These are phyloP conservation scores for Drosophila acutilabella DNA, from an alignment of 2,888 invertebrate species.

Conservation along the genomic window DNA sequence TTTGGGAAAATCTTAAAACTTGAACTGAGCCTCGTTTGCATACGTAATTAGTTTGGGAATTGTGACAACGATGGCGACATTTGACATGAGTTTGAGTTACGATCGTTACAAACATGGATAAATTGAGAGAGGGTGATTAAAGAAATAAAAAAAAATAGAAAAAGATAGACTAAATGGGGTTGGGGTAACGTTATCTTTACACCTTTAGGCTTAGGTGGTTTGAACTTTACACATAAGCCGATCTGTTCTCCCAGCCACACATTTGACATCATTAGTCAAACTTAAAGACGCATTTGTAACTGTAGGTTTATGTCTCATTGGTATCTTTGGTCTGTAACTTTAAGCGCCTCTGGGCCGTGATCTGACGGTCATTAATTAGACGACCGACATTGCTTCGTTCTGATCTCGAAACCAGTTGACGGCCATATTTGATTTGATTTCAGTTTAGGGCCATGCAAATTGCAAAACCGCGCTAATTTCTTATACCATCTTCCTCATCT, in stretches of 20 bases:
- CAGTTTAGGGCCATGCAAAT: constrained; percentile 68
- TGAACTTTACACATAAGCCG: constrained; percentile 78
- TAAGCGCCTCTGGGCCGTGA: constrained; percentile 62
- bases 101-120: constrained; percentile 53
- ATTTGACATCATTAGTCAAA: constrained; percentile 78
- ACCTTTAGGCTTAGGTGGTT: constrained; percentile 62
- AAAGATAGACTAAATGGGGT: constrained; percentile 15
- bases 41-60: constrained; percentile 76
- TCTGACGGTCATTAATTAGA: constrained; percentile 62
- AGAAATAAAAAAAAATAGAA: background rate
- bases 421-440: constrained; percentile 67
- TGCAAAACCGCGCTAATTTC: constrained; percentile 80
- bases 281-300: constrained; percentile 74
- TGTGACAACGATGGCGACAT: constrained; percentile 77
- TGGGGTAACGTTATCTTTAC: constrained; percentile 47
- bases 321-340: constrained; percentile 41
- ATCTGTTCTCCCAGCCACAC: constrained; percentile 46
- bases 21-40: constrained; percentile 67
- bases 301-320: constrained; percentile 22
- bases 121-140: constrained; percentile 26
- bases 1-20: constrained; percentile 31
- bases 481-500: constrained; percentile 14
- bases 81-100: constrained; percentile 77
- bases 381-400: constrained; percentile 4
- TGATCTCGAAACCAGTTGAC: constrained; percentile 52